These are phyloP conservation scores for Drosophila nasuta DNA, from an alignment of 1,140 invertebrate genomes.

Conservation along the genomic window DNA sequence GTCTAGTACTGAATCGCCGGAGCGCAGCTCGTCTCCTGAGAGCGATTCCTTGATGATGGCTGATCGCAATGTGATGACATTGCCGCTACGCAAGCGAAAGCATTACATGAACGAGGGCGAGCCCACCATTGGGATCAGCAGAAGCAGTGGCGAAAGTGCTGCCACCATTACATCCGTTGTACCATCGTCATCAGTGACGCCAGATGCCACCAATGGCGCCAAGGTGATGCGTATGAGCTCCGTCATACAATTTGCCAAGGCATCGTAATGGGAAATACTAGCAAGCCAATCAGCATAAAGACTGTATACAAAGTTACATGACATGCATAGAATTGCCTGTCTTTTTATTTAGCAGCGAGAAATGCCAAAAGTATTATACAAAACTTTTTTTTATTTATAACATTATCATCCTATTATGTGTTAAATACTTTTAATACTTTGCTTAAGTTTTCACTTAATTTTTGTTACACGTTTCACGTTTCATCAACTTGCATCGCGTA, in stretches of 20 bases:
- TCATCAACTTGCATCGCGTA: too few relatives aligned
- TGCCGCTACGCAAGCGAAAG: constrained; percentile 92
- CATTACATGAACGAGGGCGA: constrained; percentile 91
- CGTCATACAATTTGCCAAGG: constrained; percentile 92
- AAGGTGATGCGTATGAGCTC: constrained; percentile 89
- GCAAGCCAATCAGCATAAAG: constrained; percentile 62
- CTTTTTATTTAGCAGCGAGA: constrained; percentile 49
- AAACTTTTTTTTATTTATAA: constrained; percentile 58
- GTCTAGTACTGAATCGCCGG: constrained; percentile 86
- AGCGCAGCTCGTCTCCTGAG: constrained; percentile 87
- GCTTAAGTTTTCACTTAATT: constrained; percentile 34
- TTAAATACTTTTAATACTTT: constrained; percentile 39
- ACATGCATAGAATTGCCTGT: not conserved
- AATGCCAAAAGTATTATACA: constrained; percentile 83
- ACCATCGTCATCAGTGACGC: not conserved
- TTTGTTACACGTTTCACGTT: constrained; percentile 57
- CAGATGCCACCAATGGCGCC: constrained; percentile 30
- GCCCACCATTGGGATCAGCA: constrained; percentile 42
- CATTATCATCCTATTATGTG: constrained; percentile 52
- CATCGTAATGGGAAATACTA: constrained; percentile 85
- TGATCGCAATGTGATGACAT: constrained; percentile 88
- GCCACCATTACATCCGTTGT: not conserved
- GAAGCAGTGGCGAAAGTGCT: constrained; percentile 15
- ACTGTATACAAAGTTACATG: constrained; percentile 71
- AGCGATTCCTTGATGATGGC: constrained; percentile 86